Percentiles rank a stretch among this genome's conserved stretches.
Evolutionary conservation across 2,113 vertebrate genomes (phyloP).

Genomic region (Leuciscus idus): DNA sequence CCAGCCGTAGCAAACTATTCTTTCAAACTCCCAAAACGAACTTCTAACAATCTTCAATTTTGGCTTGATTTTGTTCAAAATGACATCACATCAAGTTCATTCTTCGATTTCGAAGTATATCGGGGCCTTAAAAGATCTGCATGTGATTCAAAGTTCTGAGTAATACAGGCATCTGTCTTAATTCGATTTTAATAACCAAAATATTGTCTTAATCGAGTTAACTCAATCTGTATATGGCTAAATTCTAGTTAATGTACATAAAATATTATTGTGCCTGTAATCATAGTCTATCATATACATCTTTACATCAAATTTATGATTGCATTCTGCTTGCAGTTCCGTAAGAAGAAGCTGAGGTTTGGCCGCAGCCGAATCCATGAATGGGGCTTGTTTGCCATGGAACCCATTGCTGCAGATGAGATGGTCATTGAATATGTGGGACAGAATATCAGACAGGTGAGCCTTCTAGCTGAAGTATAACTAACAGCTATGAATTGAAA

Average conservation of each 20-base stretch:
- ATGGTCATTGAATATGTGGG: conserved; percentile 98
- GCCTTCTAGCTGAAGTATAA: background rate
- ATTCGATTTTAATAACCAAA: background rate
- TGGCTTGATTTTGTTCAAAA: too few species aligned
- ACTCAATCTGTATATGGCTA: background rate
- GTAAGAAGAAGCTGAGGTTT: conserved; percentile 93
- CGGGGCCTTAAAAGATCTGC: background rate
- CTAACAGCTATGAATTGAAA: background rate
- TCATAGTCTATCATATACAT: background rate
- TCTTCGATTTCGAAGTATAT: too few species aligned
- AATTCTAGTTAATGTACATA: background rate
- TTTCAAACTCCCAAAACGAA: too few species aligned
- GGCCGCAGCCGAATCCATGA: conserved; percentile 93
- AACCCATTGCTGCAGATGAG: conserved; percentile 93
- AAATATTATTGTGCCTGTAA: background rate
- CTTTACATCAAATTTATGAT: background rate
- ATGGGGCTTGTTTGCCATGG: conserved; percentile 96
- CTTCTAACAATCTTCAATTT: too few species aligned
- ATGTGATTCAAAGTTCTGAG: background rate
- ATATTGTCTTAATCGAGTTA: background rate
- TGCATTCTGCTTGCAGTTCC: conserved; percentile 77
- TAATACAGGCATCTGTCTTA: background rate
- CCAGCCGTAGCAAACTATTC: too few species aligned
- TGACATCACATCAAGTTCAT: too few species aligned
- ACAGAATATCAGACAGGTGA: conserved; percentile 93